These are phyloP conservation scores for Aurelia sp. DNA, from an alignment of 30 jellyfish, hydroid and myxozoan species.

Conservation along the genomic window DNA sequence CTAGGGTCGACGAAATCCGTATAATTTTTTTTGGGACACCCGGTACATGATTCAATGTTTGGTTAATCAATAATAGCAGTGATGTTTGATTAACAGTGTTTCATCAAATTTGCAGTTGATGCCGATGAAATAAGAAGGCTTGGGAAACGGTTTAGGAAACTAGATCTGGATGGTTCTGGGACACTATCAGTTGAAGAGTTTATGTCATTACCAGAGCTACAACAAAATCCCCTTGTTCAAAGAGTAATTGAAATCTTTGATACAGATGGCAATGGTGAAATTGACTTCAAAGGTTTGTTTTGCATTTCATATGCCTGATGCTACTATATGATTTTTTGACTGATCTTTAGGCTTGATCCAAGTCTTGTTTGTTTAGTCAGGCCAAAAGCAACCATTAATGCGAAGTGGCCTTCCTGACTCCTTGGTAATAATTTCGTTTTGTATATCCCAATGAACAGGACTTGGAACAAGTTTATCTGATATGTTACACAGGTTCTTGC, in stretches of 20 bases:
- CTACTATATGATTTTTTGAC: too few species aligned
- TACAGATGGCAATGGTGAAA: conserved; percentile 97
- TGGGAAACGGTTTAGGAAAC: conserved; percentile 90
- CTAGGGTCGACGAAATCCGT: too few species aligned
- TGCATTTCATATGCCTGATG: too few species aligned
- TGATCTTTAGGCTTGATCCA: too few species aligned
- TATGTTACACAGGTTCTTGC: too few species aligned
- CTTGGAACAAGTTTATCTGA: too few species aligned
- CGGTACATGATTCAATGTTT: neutral
- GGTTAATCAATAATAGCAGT: neutral
- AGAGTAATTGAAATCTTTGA: conserved; percentile 97
- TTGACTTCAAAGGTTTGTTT: conserved; percentile 93
- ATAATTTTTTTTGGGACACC: too few species aligned
- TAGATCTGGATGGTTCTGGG: conserved; percentile 96
- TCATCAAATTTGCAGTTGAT: conserved; percentile 63
- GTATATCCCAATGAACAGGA: too few species aligned
- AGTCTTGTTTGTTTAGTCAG: too few species aligned
- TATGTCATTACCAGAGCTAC: conserved; percentile 96
- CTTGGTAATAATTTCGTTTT: too few species aligned
- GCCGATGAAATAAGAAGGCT: conserved; percentile 92
- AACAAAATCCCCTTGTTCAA: conserved; percentile 96
- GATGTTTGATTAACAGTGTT: neutral
- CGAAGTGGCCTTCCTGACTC: too few species aligned
- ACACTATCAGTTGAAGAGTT: conserved; percentile 94
- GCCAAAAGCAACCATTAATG: too few species aligned